Base-by-base conservation (phyloP, 2,888 invertebrate genomes). In the Agrotis ipsilon region DNA sequence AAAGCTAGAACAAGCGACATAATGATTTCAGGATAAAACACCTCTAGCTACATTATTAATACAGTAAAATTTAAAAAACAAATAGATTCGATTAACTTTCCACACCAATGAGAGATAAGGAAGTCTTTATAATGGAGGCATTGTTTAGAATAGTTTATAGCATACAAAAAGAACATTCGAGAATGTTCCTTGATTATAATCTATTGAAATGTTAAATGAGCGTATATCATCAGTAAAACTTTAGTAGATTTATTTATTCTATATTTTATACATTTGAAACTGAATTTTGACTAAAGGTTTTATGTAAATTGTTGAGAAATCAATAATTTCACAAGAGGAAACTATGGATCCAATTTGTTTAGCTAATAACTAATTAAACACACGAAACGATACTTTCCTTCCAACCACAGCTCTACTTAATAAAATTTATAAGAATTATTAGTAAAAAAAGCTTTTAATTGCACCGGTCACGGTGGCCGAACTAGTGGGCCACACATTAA, bases 401-500 rank as follows among this genome's bases (percentile, higher is more conserved):
- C 66, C 21, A 75, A 67, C 14, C 24, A 62, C 58, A 60, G 48
- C 57, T 1, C 21, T 67, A 72, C 18, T 67, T 67, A 39, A 60
- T 70, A 60, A 60, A 79, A 60, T 72, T 78, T 70, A 66, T 57
- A 72, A 73, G 49, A 76, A 72, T 72, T 64, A 75, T 72, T 75
- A 64, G 51, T 75, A 72, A 85, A 80, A 69, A 81, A 82, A 79
- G 87, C 84, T 88, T 86, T 86, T 91, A 90, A 91, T 91, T 91
- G 83, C 86, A 81, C 80, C 75, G 78, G 91, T 89, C 83, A 93
- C 93, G 94, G 89, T 90, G 39, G 68, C 67, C 88, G 90, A 71
- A 66, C 86, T 92, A 92, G 75, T 94, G 86, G 94, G 92, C 43
- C 86, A 82, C 61, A 84, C 92, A 89, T 85, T 92, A 92, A 89